Evolutionary conservation across 2,113 vertebrate species (phyloP).

Genomic region (Pogona vitticeps): DNA sequence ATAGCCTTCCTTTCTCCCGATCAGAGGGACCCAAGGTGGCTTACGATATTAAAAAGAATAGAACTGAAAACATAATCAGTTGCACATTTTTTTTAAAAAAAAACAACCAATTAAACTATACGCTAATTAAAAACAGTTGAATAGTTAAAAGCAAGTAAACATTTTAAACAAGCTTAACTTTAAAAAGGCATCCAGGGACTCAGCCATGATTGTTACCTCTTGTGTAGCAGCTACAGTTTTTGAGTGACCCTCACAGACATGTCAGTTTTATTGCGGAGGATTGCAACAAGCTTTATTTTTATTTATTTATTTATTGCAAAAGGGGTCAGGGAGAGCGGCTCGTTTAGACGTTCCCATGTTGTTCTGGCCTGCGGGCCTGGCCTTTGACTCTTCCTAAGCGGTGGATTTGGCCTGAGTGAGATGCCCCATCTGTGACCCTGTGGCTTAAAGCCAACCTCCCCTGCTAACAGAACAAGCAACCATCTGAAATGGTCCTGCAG

Average conservation of each 20-base stretch:
- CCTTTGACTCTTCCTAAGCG: background rate
- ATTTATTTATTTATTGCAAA: background rate
- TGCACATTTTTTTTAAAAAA: no score
- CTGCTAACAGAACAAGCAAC: no score
- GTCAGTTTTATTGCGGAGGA: background rate
- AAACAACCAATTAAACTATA: no score
- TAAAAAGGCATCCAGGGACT: no score
- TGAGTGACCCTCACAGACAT: background rate
- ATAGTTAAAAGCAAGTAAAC: no score
- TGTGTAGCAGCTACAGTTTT: background rate
- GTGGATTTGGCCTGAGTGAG: background rate
- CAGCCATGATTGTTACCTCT: no score
- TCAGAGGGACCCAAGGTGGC: no score
- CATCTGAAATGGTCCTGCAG: background rate
- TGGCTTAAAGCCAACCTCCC: background rate
- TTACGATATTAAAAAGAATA: no score
- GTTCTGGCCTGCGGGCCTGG: background rate
- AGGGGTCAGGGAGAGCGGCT: background rate
- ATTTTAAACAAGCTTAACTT: no score
- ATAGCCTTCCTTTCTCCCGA: no score
- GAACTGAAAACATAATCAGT: no score
- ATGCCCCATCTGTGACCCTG: background rate
- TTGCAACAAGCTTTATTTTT: background rate
- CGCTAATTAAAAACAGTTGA: no score
- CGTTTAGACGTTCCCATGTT: background rate